Evolutionary conservation across 2,113 vertebrate species (phyloP).

Genomic region (Nothobranchius furzeri): DNA sequence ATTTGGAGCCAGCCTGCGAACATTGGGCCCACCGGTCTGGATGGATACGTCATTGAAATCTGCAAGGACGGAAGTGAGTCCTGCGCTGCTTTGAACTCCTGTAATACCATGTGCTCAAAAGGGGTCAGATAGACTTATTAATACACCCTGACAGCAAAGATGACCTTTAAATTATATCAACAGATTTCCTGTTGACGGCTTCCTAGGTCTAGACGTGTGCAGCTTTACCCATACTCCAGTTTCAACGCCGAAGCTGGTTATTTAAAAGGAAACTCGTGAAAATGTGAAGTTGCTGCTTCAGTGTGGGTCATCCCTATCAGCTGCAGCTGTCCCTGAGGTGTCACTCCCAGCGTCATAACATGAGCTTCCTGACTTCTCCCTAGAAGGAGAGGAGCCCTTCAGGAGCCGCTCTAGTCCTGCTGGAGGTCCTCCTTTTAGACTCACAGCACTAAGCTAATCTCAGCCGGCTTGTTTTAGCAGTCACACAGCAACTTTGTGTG

Average conservation of each 20-base stretch:
- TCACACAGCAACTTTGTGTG: constrained; percentile 2
- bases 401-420: constrained; percentile 45
- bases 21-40: constrained; percentile 78
- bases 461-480: constrained; percentile 55
- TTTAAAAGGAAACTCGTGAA: constrained; percentile 24
- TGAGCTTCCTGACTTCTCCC: constrained; percentile 70
- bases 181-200: neutral
- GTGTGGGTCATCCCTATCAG: constrained; percentile 57
- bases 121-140: constrained; percentile 35
- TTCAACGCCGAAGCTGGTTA: neutral
- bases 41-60: constrained; percentile 89
- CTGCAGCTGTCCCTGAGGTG: constrained; percentile 75
- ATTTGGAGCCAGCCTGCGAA: constrained; percentile 89
- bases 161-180: constrained; percentile 10
- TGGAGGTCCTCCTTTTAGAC: constrained; percentile 68
- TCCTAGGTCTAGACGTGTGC: neutral
- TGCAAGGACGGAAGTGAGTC: constrained; percentile 90
- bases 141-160: constrained; percentile 22
- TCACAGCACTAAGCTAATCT: constrained; percentile 53
- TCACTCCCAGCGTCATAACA: constrained; percentile 68
- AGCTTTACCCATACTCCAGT: too few relatives aligned
- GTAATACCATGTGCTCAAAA: neutral
- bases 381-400: constrained; percentile 74
- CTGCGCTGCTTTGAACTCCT: constrained; percentile 1
- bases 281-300: constrained; percentile 49